Conservation (phyloP, 2,888 invertebrate species). For the Diarsia rubi region DNA sequence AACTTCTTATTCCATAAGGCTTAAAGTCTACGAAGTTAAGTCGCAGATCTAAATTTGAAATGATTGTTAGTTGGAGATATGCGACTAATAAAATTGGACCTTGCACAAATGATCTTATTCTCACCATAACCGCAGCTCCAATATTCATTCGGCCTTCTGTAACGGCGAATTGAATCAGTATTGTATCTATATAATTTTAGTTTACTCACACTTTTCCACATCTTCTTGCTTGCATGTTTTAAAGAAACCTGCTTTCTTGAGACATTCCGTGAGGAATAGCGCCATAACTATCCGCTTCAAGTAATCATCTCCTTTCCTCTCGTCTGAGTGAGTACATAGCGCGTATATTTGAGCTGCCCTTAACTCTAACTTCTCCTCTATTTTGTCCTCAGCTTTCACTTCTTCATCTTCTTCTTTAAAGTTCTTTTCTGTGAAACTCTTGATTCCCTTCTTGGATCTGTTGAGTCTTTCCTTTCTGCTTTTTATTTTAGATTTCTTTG, state of each 20-base stretch:
- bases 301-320: slow-evolving; percentile 92
- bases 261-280: slow-evolving; percentile 93
- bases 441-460: slow-evolving; percentile 81
- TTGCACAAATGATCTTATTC: slow-evolving; percentile 5
- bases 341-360: slow-evolving; percentile 90
- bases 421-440: slow-evolving; percentile 76
- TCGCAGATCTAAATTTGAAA: background rate
- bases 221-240: slow-evolving; percentile 77
- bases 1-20: slow-evolving; percentile 6
- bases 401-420: slow-evolving; percentile 76
- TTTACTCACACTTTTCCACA: slow-evolving; percentile 72
- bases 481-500: slow-evolving; percentile 85
- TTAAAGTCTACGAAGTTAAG: background rate
- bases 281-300: slow-evolving; percentile 95
- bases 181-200: background rate
- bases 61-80: slow-evolving; percentile 18
- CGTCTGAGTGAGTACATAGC: slow-evolving; percentile 92
- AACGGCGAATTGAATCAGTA: too few species aligned
- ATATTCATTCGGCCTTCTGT: background rate
- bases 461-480: slow-evolving; percentile 85
- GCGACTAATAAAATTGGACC: background rate
- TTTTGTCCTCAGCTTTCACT: slow-evolving; percentile 75
- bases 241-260: slow-evolving; percentile 93
- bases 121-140: slow-evolving; percentile 4
- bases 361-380: slow-evolving; percentile 81